Percentiles rank a stretch among this genome's conserved stretches.
Conservation (phyloP, 2,888 invertebrate species). For the Himalopsyche japonica region DNA sequence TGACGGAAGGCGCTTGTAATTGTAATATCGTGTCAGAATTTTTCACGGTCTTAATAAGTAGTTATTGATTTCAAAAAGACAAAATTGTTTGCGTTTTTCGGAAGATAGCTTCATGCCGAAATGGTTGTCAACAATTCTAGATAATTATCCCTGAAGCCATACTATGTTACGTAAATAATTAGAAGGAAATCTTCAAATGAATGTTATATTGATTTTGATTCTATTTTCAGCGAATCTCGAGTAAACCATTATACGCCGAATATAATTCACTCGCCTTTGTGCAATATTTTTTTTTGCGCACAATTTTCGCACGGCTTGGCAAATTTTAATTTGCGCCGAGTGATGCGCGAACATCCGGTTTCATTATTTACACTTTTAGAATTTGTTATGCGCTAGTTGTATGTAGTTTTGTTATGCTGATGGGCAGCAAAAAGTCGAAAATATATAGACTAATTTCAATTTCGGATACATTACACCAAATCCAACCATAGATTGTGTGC, state of each 20-base stretch:
- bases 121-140: too few species aligned
- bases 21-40: too few species aligned
- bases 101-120: too few species aligned
- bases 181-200: too few species aligned
- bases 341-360: constrained; percentile 15
- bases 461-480: background rate
- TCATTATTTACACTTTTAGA: constrained; percentile 12
- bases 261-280: background rate
- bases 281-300: background rate
- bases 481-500: too few species aligned
- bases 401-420: background rate
- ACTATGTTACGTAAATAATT: too few species aligned
- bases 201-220: too few species aligned
- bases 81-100: too few species aligned
- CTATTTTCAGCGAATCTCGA: background rate
- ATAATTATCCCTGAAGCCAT: too few species aligned
- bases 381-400: background rate
- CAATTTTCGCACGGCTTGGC: constrained; percentile 4
- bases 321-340: constrained; percentile 16
- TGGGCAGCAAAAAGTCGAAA: background rate
- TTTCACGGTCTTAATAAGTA: too few species aligned
- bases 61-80: too few species aligned
- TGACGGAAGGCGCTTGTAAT: too few species aligned
- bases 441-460: background rate
- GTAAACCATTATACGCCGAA: background rate